These are phyloP conservation scores for Thamnaconus septentrionalis DNA, from an alignment of 2,113 vertebrate species.

Conservation along the genomic window DNA sequence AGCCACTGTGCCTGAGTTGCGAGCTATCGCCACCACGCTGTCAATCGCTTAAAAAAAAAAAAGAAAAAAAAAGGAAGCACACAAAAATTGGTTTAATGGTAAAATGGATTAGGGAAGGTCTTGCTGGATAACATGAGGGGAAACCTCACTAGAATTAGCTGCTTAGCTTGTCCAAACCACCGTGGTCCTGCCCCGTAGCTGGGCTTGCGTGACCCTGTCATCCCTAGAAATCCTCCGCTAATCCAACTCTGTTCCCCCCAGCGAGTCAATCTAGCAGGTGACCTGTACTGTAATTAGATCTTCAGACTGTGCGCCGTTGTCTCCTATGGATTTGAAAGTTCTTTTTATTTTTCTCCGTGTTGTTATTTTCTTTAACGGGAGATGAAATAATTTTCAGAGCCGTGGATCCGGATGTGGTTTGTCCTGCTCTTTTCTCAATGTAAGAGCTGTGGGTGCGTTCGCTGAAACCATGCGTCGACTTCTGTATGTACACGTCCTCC, in stretches of 20 bases:
- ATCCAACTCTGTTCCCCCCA: slow-evolving; percentile 44
- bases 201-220: slow-evolving; percentile 57
- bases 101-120: slow-evolving; percentile 13
- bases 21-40: too few species aligned
- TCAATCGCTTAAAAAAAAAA: too few species aligned
- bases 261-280: slow-evolving; percentile 44
- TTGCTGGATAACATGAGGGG: slow-evolving; percentile 44
- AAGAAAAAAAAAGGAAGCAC: background rate
- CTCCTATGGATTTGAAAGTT: slow-evolving; percentile 37
- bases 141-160: slow-evolving; percentile 38
- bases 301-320: slow-evolving; percentile 18
- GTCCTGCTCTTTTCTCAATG: slow-evolving; percentile 38
- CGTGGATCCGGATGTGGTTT: slow-evolving; percentile 49
- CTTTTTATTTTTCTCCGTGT: slow-evolving; percentile 26
- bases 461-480: slow-evolving; percentile 79
- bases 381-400: slow-evolving; percentile 4
- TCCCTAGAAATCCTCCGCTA: slow-evolving; percentile 70
- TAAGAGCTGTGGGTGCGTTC: slow-evolving; percentile 42
- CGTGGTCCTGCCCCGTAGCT: slow-evolving; percentile 11
- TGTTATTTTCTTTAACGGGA: slow-evolving; percentile 23
- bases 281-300: slow-evolving; percentile 60
- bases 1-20: too few species aligned
- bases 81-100: background rate
- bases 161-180: slow-evolving; percentile 45
- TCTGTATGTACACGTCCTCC: slow-evolving; percentile 72